phyloP scores from a whole-genome alignment of 2,797 vertebrate genomes.

The Gallinago stenura region DNA sequence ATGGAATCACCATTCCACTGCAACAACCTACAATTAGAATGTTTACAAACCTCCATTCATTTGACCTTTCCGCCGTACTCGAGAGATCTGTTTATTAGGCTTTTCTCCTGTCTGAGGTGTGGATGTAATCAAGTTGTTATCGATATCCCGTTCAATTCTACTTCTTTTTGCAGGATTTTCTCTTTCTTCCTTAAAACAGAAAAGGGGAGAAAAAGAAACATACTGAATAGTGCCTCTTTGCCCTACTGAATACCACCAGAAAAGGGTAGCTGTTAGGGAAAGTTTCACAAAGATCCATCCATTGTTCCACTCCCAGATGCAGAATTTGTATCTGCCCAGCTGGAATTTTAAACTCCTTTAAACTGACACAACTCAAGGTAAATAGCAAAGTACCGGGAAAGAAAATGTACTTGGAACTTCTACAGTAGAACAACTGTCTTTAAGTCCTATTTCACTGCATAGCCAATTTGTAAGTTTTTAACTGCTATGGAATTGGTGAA shows the following conservation, averaged over 20 bases:
- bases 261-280: neutral
- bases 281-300: neutral
- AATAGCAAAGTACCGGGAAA: neutral
- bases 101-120: constrained; percentile 85
- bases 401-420: neutral
- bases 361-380: neutral
- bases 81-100: constrained; percentile 85
- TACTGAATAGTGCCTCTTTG: neutral
- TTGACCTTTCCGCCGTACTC: constrained; percentile 89
- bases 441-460: neutral
- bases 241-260: neutral
- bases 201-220: neutral
- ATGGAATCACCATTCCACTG: rapidly evolving
- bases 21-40: rapidly evolving
- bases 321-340: neutral
- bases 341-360: neutral
- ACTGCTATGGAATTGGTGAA: neutral
- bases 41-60: constrained; percentile 89
- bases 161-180: constrained; percentile 92
- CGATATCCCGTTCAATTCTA: constrained; percentile 90
- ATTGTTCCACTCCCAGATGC: neutral
- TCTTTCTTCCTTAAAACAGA: constrained; percentile 86
- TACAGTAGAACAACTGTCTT: neutral
- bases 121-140: constrained; percentile 94
- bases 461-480: neutral